Evolutionary conservation across 2,888 invertebrate species (phyloP).

Genomic region (Nemotelus nigrinus): DNA sequence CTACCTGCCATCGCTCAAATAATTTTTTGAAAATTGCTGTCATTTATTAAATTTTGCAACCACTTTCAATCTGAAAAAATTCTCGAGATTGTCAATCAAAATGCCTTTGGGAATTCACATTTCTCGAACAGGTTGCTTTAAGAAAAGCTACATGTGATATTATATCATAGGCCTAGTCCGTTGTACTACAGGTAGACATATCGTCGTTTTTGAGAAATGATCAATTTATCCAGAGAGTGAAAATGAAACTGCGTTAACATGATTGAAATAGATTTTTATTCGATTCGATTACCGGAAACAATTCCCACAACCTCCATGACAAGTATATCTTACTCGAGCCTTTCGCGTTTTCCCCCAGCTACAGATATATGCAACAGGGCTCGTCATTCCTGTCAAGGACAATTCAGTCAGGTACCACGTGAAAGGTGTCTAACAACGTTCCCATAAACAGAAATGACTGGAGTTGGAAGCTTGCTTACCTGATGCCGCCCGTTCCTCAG

Average conservation of each 20-base stretch:
- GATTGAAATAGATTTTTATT: slow-evolving; percentile 44
- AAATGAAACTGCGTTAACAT: slow-evolving; percentile 30
- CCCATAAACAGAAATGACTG: slow-evolving; percentile 14
- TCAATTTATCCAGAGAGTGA: not conserved
- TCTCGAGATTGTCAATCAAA: slow-evolving; percentile 19
- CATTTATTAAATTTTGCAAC: not conserved
- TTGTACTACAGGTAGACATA: too few relatives aligned
- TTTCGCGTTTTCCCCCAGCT: slow-evolving; percentile 2
- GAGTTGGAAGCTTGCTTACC: not conserved
- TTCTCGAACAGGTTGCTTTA: too few relatives aligned
- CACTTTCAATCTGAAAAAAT: not conserved
- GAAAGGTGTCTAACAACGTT: slow-evolving; percentile 37
- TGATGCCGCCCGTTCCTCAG: slow-evolving; percentile 21
- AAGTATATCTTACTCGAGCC: not conserved
- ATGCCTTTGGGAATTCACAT: slow-evolving; percentile 7
- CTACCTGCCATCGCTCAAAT: not conserved
- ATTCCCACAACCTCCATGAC: slow-evolving; percentile 24
- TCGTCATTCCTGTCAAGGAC: slow-evolving; percentile 33
- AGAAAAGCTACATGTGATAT: too few relatives aligned
- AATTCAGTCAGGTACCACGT: slow-evolving; percentile 21
- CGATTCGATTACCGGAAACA: slow-evolving; percentile 44
- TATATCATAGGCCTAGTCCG: too few relatives aligned
- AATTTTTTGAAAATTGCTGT: not conserved
- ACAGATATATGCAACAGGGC: not conserved
- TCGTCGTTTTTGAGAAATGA: too few relatives aligned